Base-by-base conservation (phyloP, 2,797 vertebrate species). In the Poeciliopsis turneri region DNA sequence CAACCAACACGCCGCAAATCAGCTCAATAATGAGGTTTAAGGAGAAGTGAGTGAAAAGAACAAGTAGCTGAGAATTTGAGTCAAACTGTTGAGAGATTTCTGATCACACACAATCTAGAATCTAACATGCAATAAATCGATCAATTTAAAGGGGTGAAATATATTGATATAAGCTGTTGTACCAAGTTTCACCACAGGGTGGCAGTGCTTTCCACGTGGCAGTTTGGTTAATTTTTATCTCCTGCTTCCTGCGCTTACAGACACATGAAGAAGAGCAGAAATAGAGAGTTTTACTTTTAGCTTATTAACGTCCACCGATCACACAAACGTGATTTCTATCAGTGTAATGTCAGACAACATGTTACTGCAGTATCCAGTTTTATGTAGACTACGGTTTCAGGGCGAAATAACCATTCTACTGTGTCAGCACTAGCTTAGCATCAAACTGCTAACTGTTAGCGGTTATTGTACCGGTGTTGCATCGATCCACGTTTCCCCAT, bases 1-100 rank as follows among this genome's bases (percentile, higher is more conserved):
- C 83, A 36, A 36, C 76, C 74, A 82, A 64, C 66, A 7, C 18
- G 20, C 6, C 28, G 5, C 43, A 59, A 77, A 45, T 74, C 68
- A n/a, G 45, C 77, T 3, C 66, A 73, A 75, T 4, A 43, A 5
- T 20, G 51, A 61, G 0, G 25, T 23, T 23, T 7, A 46, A 47
- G 41, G 33, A 30, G n/a, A 30, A 11, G 7, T 0, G 4, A 39
- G 36, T 28, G n/a, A 59, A 36, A 1, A 15, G 5, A 39, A 9
- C 18, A 74, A 47, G 36, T 55, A 30, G 72, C 36, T 0, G 0
- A 0, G 33, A 36, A 72, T 81, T 64, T 53, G 30, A 46, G 11
- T 72, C 16, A 51, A 51, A 51, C 20, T 51, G 20, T 9, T 23
- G 43, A 3, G 20, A 51, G 18, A 8, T 51, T 23, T 51, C 20